A percentile compares a stretch with the other conserved stretches of the same genome.
Evolutionary conservation across 2,797 vertebrate species (phyloP).

Genomic region (Hirundo rustica): DNA sequence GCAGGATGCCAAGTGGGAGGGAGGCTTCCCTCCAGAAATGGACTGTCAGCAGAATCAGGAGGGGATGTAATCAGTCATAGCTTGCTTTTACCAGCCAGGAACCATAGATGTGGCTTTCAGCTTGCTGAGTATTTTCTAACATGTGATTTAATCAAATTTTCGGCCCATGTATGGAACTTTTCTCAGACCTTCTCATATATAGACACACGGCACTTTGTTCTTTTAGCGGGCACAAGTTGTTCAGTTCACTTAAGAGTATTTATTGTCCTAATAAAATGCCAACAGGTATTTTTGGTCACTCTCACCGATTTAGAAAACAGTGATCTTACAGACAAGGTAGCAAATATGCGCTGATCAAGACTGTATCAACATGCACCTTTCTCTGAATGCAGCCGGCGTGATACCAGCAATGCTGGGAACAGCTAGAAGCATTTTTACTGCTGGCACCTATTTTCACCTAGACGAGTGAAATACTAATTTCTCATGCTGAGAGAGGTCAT

Average conservation of each 20-base stretch:
- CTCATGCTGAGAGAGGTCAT: background rate
- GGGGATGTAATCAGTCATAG: background rate
- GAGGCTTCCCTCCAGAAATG: slow-evolving; percentile 6
- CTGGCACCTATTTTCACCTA: background rate
- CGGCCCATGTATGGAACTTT: background rate
- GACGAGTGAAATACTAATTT: background rate
- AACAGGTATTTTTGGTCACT: background rate
- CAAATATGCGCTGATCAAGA: background rate
- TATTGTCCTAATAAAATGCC: background rate
- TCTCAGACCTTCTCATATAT: background rate
- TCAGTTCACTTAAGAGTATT: background rate
- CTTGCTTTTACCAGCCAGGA: background rate
- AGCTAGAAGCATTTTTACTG: background rate
- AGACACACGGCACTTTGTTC: background rate
- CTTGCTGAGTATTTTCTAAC: background rate
- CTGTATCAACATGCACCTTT: fast-evolving
- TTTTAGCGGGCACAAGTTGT: background rate
- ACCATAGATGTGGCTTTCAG: background rate
- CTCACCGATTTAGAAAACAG: background rate
- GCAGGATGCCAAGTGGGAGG: background rate
- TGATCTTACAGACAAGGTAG: background rate
- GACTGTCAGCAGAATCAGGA: background rate
- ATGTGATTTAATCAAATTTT: background rate
- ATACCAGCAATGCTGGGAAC: fast-evolving
- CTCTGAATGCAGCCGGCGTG: fast-evolving